phyloP scores from a whole-genome alignment of 2,888 invertebrate species.

The Drosophila fungiperda region DNA sequence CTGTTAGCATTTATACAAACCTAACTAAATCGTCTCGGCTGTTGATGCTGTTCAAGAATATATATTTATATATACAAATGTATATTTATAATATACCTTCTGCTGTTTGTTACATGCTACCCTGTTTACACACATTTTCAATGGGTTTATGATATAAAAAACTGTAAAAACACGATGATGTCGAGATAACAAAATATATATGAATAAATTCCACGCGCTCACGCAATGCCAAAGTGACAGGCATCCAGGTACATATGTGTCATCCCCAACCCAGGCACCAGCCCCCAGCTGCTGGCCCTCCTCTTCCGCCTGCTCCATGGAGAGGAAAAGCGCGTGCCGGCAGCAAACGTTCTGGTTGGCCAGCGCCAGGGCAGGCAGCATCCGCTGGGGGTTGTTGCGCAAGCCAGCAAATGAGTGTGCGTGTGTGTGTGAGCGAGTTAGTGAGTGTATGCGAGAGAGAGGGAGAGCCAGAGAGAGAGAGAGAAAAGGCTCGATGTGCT shows the following conservation, averaged over 20 bases:
- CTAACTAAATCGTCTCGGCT: neutral
- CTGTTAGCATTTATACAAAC: neutral
- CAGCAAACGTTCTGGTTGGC: constrained; percentile 79
- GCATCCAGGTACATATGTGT: constrained; percentile 17
- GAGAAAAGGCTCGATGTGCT: constrained; percentile 47
- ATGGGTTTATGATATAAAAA: constrained; percentile 1
- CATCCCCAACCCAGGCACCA: constrained; percentile 7
- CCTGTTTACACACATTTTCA: neutral
- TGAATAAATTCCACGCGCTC: constrained; percentile 46
- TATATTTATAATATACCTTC: neutral
- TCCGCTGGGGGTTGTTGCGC: constrained; percentile 62
- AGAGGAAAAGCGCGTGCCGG: constrained; percentile 50
- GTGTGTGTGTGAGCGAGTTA: constrained; percentile 12
- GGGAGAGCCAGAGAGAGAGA: constrained; percentile 19
- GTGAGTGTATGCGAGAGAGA: neutral
- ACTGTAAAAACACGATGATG: constrained; percentile 2
- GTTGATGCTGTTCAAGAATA: neutral
- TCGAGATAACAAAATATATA: constrained; percentile 28
- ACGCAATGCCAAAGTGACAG: constrained; percentile 18
- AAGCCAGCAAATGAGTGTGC: constrained; percentile 1
- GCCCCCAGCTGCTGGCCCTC: constrained; percentile 1
- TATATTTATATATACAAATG: neutral
- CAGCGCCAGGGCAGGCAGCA: constrained; percentile 61
- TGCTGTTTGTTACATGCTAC: neutral
- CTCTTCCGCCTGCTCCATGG: neutral